Base-by-base conservation (phyloP, 1,140 invertebrate genomes). In the Chironomus tepperi region DNA sequence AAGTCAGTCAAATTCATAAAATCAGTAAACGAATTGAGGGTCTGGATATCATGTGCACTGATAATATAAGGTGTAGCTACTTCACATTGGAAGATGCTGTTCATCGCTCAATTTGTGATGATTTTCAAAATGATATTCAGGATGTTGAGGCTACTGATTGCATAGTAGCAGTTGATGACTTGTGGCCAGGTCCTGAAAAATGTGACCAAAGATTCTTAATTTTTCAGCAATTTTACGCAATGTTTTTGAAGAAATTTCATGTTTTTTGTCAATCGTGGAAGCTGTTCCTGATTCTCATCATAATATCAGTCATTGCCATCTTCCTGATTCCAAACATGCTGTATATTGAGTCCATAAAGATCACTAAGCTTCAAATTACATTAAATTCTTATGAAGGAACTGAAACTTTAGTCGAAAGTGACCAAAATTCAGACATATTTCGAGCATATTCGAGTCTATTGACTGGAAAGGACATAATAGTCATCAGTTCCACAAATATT, bases 381-480 rank as follows among this genome's bases (percentile, higher is more conserved):
- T 19, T 70, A 0, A 18, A 70, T 0, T 2, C 5, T 21, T 70
- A 70, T 21, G 16, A 70, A 8, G 65, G 19, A 19, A 70, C 65
- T 19, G 16, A 19, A 10, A 70, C 65, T 1, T 15, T 70, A 19
- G n/a, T 70, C 1, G 16, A 34, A 34, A 34, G 1, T 34, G 19
- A 70, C 1, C 80, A 0, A 78, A 84, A 86, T 42, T 85, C 86
- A 0, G 75, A 83, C 0, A 77, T 85, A 75, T 78, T 79, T 21
- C 76, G 86, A 42, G 80, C 80, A 42, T 57, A 80, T 43, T 64
- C 74, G 64, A 75, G 19, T 12, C 81, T 78, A 47, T 74, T 76
- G 43, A 19, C 0, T 57, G 19, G 8, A 21, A 74, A 74, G 19
- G 57, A 67, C n/a, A n/a, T n/a, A n/a, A n/a, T n/a, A n/a, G n/a